Evolutionary conservation across 2,113 vertebrate species (phyloP), one percentile per base, ranked within the genome.

Genomic region (Psophia crepitans): DNA sequence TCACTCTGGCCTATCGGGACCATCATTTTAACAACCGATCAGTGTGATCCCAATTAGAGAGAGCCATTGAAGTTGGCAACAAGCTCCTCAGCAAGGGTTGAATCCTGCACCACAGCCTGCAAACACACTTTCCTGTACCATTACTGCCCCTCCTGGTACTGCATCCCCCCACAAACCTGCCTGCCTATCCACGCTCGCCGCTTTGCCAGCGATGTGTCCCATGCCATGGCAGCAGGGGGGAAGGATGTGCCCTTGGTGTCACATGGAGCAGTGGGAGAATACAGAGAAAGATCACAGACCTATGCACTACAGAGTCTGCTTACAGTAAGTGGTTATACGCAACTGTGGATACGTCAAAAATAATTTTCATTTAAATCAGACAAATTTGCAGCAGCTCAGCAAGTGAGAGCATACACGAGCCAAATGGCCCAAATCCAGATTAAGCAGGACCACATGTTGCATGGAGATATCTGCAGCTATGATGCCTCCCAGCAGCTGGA

Each of bases 171-270:
- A 10, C 51, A 87, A 58, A 54, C 23, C 30, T 7, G 2, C 63
- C n/a, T 28, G 44, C 28, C n/a, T n/a, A n/a, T n/a, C 35, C 1
- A 0, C 0, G 0, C 19, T 44, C 22, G 41, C 37, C 0, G 0
- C 46, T 81, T 70, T 0, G 0, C 56, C 28, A 49, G 80, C 2
- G 4, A 22, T 7, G n/a, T 8, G 46, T 53, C n/a, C 77, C 30
- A 21, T 0, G 0, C 20, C 71, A 37, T 0, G 0, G 35, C 3
- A 2, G 39, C 1, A 0, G 15, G 46, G 3, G 23, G 32, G 43
- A 89, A 66, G 35, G 37, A 71, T 14, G 24, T 9, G 30, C 17
- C 22, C 19, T 56, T 11, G 0, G 12, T 3, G 16, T 10, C 12
- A 0, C 2, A 0, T 11, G 33, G 27, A 76, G 39, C 35, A 37